Conservation (phyloP, 2,113 vertebrate species). For the Cyprinodon variegatus region DNA sequence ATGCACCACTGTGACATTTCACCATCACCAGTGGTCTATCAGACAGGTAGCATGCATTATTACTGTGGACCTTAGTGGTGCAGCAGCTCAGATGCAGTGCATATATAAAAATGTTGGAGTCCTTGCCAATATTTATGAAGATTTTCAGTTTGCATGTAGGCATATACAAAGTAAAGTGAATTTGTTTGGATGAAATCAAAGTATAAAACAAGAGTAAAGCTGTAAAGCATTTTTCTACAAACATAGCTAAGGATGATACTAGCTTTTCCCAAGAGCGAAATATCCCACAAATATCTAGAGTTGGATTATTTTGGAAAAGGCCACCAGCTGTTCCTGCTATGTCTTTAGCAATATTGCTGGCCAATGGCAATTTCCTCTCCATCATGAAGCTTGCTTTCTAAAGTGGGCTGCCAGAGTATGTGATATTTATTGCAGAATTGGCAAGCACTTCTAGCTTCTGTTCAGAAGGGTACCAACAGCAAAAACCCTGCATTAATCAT, state of each 20-base stretch:
- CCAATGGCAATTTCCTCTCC: constrained; percentile 56
- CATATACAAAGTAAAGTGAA: neutral
- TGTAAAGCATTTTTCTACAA: neutral
- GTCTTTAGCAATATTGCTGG: constrained; percentile 69
- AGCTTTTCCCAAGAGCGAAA: constrained; percentile 27
- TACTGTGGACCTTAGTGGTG: constrained; percentile 60
- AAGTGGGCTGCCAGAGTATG: constrained; percentile 64
- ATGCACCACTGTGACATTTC: constrained; percentile 56
- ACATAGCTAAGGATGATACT: constrained; percentile 5
- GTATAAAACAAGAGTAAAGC: neutral
- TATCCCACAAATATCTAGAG: constrained; percentile 49
- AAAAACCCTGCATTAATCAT: constrained; percentile 65
- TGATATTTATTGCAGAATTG: constrained; percentile 78
- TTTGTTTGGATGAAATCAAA: neutral
- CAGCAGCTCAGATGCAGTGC: constrained; percentile 47
- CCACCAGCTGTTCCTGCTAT: constrained; percentile 62
- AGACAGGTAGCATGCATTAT: constrained; percentile 61
- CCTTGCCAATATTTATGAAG: constrained; percentile 34
- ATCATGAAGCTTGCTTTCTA: constrained; percentile 69
- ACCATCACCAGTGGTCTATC: constrained; percentile 53
- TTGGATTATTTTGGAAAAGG: constrained; percentile 64
- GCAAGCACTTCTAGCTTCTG: constrained; percentile 62
- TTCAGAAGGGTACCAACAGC: constrained; percentile 63
- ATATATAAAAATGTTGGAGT: constrained; percentile 16
- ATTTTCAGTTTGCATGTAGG: constrained; percentile 23